These are phyloP conservation scores for Erebia palarica DNA, from an alignment of 2,888 invertebrate species.

Conservation along the genomic window DNA sequence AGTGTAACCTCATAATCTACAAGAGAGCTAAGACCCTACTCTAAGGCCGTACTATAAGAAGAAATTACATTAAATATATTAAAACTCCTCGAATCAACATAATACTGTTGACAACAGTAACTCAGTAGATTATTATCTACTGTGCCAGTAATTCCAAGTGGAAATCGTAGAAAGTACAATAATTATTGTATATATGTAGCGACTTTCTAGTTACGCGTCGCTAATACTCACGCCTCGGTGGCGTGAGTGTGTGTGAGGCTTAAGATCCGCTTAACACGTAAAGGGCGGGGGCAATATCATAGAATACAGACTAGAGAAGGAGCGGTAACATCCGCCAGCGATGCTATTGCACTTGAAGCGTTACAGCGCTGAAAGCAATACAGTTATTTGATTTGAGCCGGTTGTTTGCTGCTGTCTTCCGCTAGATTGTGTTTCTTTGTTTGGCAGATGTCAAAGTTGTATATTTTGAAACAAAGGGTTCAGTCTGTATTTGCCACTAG, in stretches of 20 bases:
- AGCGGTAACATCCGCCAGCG: slow-evolving; percentile 76
- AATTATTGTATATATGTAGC: background rate
- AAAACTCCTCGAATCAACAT: no score
- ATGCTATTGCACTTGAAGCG: slow-evolving; percentile 81
- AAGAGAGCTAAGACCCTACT: no score
- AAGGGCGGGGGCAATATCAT: slow-evolving; percentile 82
- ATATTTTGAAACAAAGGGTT: slow-evolving; percentile 76
- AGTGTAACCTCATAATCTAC: no score
- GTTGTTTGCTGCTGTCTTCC: slow-evolving; percentile 76
- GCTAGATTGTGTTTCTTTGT: slow-evolving; percentile 80
- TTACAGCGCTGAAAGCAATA: slow-evolving; percentile 82
- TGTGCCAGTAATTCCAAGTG: background rate
- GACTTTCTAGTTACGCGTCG: slow-evolving; percentile 3
- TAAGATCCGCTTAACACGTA: slow-evolving; percentile 71
- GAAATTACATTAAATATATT: no score
- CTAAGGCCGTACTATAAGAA: no score
- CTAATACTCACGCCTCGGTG: slow-evolving; percentile 17
- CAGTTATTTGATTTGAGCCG: slow-evolving; percentile 83
- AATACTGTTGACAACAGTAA: background rate
- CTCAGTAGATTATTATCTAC: background rate
- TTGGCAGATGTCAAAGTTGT: slow-evolving; percentile 82
- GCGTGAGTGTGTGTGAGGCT: slow-evolving; percentile 45
- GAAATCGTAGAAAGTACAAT: slow-evolving; percentile 2
- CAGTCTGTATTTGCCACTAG: slow-evolving; percentile 61
- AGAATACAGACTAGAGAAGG: slow-evolving; percentile 77